These are phyloP conservation scores for Idaea aversata DNA, from an alignment of 2,888 invertebrate species.

Conservation along the genomic window DNA sequence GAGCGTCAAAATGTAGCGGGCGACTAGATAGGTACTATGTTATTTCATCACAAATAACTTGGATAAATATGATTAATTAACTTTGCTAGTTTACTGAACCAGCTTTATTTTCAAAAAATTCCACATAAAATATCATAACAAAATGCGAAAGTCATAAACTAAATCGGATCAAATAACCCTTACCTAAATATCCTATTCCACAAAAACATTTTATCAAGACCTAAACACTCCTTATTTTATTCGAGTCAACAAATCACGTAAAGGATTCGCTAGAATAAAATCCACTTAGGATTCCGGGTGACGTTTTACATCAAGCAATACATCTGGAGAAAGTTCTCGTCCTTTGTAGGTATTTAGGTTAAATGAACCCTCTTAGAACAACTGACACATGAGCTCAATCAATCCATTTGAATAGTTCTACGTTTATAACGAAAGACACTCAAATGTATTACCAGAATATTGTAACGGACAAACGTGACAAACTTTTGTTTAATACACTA, in stretches of 20 bases:
- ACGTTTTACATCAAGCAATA: neutral
- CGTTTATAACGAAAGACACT: neutral
- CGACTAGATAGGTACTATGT: no score
- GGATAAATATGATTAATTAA: no score
- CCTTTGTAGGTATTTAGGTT: neutral
- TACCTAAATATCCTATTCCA: neutral
- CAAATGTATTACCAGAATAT: no score
- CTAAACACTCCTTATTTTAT: neutral
- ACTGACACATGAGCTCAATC: neutral
- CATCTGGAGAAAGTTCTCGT: neutral
- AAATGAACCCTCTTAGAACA: neutral
- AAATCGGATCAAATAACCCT: neutral
- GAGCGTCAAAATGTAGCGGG: no score
- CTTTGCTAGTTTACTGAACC: no score
- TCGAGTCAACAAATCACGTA: slow-evolving; percentile 1
- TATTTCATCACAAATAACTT: no score
- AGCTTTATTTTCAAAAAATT: no score
- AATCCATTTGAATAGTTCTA: neutral
- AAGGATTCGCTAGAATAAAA: neutral
- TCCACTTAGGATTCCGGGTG: neutral
- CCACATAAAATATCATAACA: no score
- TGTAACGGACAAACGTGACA: no score
- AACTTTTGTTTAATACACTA: no score
- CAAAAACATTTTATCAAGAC: neutral
- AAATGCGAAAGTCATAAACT: neutral